phyloP scores from a whole-genome alignment of 37 sponge, comb jelly and placozoan species.

The Cliona cf. orientalis region DNA sequence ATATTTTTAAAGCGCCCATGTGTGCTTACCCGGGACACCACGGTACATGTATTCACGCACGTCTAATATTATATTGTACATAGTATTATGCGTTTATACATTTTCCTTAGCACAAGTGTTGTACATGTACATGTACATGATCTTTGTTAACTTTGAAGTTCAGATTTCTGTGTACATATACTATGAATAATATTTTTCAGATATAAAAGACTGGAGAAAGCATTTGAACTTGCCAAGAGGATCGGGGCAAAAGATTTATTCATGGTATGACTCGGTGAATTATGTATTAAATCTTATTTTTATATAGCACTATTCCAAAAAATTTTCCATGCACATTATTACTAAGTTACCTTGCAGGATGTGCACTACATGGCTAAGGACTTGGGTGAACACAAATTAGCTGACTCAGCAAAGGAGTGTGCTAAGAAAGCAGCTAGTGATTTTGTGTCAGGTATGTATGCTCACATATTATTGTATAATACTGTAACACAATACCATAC shows the following conservation, averaged over 20 bases:
- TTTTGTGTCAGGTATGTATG: neutral
- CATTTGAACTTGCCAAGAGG: constrained; percentile 52
- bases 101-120: too few relatives aligned
- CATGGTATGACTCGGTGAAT: constrained; percentile 46
- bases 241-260: constrained; percentile 60
- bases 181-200: constrained; percentile 12
- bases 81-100: too few relatives aligned
- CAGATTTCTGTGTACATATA: neutral
- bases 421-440: constrained; percentile 26
- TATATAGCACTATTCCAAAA: too few relatives aligned
- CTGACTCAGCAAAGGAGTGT: constrained; percentile 44
- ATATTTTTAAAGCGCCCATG: too few relatives aligned
- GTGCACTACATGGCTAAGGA: constrained; percentile 59
- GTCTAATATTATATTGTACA: too few relatives aligned
- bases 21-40: too few relatives aligned
- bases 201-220: constrained; percentile 59
- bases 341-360: constrained; percentile 47
- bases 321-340: too few relatives aligned
- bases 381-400: constrained; percentile 28
- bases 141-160: too few relatives aligned
- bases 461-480: constrained; percentile 6
- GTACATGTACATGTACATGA: too few relatives aligned
- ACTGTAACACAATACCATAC: neutral
- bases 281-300: neutral
- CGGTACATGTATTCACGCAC: too few relatives aligned